Base-by-base conservation (phyloP, 2,797 vertebrate species). In the Eremophila alpestris region DNA sequence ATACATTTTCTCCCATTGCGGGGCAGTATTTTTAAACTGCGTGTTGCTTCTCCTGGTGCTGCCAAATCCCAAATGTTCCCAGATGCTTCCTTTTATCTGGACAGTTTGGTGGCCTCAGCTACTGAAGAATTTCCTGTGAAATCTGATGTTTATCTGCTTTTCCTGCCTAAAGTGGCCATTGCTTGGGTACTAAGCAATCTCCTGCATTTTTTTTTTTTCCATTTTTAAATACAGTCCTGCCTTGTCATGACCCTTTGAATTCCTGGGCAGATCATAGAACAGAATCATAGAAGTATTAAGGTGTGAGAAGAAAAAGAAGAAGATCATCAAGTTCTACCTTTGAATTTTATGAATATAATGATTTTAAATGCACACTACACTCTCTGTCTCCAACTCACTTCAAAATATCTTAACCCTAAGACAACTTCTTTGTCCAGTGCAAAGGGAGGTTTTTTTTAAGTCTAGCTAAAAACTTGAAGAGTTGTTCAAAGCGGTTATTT, bases 21-120 rank as follows among this genome's bases (percentile, higher is more conserved):
- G 96, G 96, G 95, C 94, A 97, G 97, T 93, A 96, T 97, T 98
- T 98, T 98, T 97, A 97, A 97, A 96, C 91, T 48, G 52, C 76
- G 32, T 52, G n/a, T 94, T 43, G 13, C 79, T 94, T 97, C 94
- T 96, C 90, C 67, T 83, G 89, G 92, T 91, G 79, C 96, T 60
- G 45, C 85, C 91, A 97, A 95, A 96, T 97, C 97, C 97, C 96
- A 95, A 95, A 96, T n/a, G 75, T 40, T 96, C 94, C 94, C 46
- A 30, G 93, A 83, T 89, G 74, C 82, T 97, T 96, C 93, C 76
- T 97, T 96, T 96, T 81, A 95, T 94, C 79, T 49, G 91, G 82
- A 56, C 78, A 84, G 38, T 87, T 87, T 87, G 78, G 92, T 96
- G 93, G 96, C 93, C 94, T 89, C 88, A 93, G 83, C 93, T 91